phyloP scores from a whole-genome alignment of 2,797 vertebrate genomes.

The Forpus xanthops region DNA sequence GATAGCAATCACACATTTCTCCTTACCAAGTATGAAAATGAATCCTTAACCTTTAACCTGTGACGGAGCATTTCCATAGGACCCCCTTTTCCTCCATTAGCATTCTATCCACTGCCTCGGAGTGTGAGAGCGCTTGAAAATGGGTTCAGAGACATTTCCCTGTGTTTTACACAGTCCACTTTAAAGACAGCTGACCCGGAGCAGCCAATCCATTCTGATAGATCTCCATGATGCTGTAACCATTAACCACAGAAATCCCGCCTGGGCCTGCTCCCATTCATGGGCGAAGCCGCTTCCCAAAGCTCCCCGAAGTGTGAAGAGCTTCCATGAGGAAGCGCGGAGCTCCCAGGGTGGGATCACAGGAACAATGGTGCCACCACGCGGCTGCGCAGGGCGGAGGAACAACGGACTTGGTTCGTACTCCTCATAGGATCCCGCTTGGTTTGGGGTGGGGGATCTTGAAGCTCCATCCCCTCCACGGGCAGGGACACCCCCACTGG shows the following conservation, averaged over 20 bases:
- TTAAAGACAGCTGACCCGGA: background rate
- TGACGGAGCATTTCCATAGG: background rate
- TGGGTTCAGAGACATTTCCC: background rate
- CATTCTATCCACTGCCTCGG: background rate
- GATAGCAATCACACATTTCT: background rate
- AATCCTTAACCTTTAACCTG: slow-evolving; percentile 1
- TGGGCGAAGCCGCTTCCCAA: background rate
- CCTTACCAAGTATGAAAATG: background rate
- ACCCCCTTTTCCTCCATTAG: background rate
- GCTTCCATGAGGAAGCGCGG: background rate
- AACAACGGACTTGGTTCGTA: background rate
- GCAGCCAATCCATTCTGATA: background rate
- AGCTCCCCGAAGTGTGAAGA: background rate
- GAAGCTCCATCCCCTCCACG: background rate
- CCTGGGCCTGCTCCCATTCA: background rate
- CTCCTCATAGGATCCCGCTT: background rate
- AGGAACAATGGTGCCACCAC: slow-evolving; percentile 52
- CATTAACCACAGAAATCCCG: background rate
- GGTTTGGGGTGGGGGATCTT: background rate
- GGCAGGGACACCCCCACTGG: no score
- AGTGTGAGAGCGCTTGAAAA: background rate
- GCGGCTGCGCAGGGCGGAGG: accelerated
- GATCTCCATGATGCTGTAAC: slow-evolving; percentile 18
- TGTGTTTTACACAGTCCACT: background rate
- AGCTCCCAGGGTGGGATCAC: accelerated